Evolutionary conservation across 2,888 invertebrate species (phyloP), one percentile per base, ranked within the genome.

Genomic region (Furcula furcula): DNA sequence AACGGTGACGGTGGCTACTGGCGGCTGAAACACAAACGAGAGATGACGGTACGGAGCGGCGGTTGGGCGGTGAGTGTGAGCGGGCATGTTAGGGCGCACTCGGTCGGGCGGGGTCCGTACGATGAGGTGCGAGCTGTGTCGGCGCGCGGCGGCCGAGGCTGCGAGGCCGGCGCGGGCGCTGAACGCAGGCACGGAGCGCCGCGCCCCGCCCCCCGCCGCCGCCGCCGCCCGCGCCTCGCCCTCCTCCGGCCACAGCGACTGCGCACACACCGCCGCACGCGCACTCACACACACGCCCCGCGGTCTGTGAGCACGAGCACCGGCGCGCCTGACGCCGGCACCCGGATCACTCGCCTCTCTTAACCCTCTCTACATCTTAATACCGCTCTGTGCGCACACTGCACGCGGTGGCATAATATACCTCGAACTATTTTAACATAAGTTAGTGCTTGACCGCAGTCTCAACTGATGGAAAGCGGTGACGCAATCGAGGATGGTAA

Each of bases 171-270:
- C 7, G 28, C 19, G 58, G 55, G 53, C 36, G 72, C n/a, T n/a
- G 66, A 25, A 66, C 49, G 69, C 72, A 71, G 68, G 72, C 76
- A 13, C 73, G 66, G 20, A 76, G 51, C 77, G 76, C 40, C 76
- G 71, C 55, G 53, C 56, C 50, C 45, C 18, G 31, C 40, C 63
- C 41, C 71, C 62, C 31, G 59, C 68, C 45, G 51, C 77, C 75
- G 40, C 72, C 46, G 44, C 76, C 55, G 53, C 56, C 49, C 45
- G 18, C 30, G 43, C 63, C 41, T 71, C 62, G 31, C 61, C 68
- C 45, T 91, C 91, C 60, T 91, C 91, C 81, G 87, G 54, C 91
- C 91, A 91, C 77, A 91, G 87, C 68, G 91, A 92, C 92, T 92
- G 90, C 65, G 54, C 64, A 65, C 37, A 56, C 40, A 58, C 42